Conservation (phyloP, 2,797 vertebrate genomes). For the Sciurus carolinensis region DNA sequence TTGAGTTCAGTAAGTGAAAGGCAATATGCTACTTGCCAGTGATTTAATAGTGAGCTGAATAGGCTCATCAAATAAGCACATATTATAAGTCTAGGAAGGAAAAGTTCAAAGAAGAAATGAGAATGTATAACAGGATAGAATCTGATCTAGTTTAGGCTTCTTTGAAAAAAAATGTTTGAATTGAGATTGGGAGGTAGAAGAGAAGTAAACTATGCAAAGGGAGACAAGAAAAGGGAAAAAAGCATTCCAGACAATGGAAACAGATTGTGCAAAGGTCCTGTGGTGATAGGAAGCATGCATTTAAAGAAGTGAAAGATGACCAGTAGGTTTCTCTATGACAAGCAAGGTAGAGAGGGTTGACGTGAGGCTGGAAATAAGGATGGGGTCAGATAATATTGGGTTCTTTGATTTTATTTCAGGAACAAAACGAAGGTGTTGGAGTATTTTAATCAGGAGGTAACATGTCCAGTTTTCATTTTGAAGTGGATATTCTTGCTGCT, state of each 20-base stretch:
- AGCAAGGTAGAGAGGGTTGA: neutral
- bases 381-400: neutral
- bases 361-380: neutral
- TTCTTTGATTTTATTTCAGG: conserved; percentile 33
- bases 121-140: neutral
- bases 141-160: conserved; percentile 29
- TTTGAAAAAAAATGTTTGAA: conserved; percentile 15
- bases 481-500: neutral
- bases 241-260: neutral
- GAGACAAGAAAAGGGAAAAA: neutral
- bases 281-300: neutral
- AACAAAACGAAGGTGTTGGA: neutral
- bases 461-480: neutral
- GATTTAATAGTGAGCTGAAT: neutral
- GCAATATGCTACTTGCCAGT: neutral
- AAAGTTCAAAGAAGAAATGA: neutral
- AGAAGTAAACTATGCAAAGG: neutral
- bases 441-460: neutral
- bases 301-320: neutral
- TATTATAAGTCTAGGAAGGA: neutral
- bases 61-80: conserved; percentile 11
- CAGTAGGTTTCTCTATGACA: neutral
- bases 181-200: neutral
- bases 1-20: neutral
- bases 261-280: neutral